Percentiles rank a stretch among this genome's conserved stretches.
phyloP scores from a whole-genome alignment of 1,140 invertebrate species.

The Thrips palmi region DNA sequence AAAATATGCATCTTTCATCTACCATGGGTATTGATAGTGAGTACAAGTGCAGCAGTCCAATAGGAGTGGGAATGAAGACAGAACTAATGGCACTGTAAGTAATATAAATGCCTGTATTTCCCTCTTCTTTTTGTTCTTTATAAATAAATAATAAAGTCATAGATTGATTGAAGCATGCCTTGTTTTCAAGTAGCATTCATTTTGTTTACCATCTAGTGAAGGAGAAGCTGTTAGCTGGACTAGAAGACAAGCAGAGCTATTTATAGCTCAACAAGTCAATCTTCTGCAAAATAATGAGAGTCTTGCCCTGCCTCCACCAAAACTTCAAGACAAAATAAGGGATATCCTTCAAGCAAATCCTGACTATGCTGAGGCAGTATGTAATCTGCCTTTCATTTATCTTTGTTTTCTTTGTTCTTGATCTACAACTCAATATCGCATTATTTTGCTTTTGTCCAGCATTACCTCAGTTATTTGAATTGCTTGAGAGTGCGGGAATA shows the following conservation, averaged over 20 bases:
- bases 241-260: constrained; percentile 67
- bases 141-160: neutral
- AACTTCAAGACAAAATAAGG: constrained; percentile 55
- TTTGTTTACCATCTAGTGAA: constrained; percentile 12
- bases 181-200: constrained; percentile 8
- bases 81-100: neutral
- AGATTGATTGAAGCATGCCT: constrained; percentile 4
- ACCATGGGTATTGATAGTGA: too few species aligned
- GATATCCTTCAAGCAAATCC: constrained; percentile 63
- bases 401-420: neutral
- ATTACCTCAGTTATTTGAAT: constrained; percentile 82
- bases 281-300: constrained; percentile 61
- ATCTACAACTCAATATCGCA: neutral
- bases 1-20: constrained; percentile 22
- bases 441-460: constrained; percentile 32
- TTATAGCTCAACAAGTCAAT: constrained; percentile 68
- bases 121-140: neutral
- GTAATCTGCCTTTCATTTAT: constrained; percentile 13
- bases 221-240: constrained; percentile 43
- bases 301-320: constrained; percentile 51
- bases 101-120: neutral
- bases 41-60: too few species aligned
- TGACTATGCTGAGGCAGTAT: constrained; percentile 62
- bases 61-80: too few species aligned
- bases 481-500: constrained; percentile 72